Percentiles rank a stretch among this genome's conserved stretches.
Evolutionary conservation across 2,888 invertebrate genomes (phyloP).

Genomic region (Timema cristinae): DNA sequence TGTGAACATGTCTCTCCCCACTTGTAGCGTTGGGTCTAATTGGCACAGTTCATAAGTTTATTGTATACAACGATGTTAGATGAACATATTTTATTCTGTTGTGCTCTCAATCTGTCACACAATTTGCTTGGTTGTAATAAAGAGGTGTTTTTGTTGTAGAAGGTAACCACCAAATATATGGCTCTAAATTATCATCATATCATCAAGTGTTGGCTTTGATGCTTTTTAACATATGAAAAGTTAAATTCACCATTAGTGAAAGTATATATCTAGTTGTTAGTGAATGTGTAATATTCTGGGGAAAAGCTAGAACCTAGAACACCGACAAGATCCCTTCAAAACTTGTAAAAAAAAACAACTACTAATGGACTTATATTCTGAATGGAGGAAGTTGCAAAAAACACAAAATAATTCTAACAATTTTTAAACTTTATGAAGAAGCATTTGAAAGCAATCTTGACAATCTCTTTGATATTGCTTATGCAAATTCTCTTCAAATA

Average conservation of each 20-base stretch:
- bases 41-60: too few relatives aligned
- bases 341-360: background rate
- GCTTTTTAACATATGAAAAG: background rate
- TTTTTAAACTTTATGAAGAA: background rate
- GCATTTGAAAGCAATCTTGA: background rate
- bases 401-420: background rate
- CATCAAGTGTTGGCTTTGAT: background rate
- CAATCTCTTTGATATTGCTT: background rate
- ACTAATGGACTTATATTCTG: background rate
- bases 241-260: background rate
- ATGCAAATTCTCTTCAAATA: too few relatives aligned
- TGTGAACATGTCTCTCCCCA: too few relatives aligned
- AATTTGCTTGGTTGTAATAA: too few relatives aligned
- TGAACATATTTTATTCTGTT: too few relatives aligned
- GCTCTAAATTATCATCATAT: background rate
- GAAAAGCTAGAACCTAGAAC: background rate
- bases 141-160: too few relatives aligned
- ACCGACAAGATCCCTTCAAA: background rate
- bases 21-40: too few relatives aligned
- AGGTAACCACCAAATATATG: background rate
- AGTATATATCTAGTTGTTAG: background rate
- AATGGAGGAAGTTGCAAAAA: background rate
- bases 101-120: too few relatives aligned
- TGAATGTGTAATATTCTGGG: background rate
- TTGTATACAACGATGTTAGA: too few relatives aligned